Base-by-base conservation (phyloP, 2,113 vertebrate species). In the Megalops atlanticus region DNA sequence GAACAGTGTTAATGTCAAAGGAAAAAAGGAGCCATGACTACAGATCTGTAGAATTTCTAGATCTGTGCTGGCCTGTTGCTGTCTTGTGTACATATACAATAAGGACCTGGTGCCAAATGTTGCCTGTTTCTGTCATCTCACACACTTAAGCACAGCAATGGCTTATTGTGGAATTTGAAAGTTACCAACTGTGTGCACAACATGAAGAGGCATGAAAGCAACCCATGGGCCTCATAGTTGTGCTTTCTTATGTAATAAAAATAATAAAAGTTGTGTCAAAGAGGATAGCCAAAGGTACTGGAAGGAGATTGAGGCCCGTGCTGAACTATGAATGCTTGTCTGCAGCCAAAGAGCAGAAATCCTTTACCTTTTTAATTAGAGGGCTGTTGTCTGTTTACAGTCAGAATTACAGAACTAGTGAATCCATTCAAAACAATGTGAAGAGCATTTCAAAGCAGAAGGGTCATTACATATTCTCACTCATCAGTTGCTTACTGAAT, bases 381-480 rank as follows among this genome's bases (percentile, higher is more conserved):
- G 38, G 36, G 10, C 16, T n/a, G 76, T 39, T 40, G 36, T 78
- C 27, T 38, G 0, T 31, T 27, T 40, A 54, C 18, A 77, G 38
- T 68, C 8, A 77, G 36, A 64, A 52, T 33, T 40, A 76, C 27
- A 76, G 76, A 35, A 35, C 33, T 54, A 2, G 35, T 27, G 64
- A 78, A 68, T 6, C 54, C n/a, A 39, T n/a, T n/a, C 1, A 73
- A 38, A 18, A 73, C 15, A 73, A 24, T 39, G 2, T 6, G 33
- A 52, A 31, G 27, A 78, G 38, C n/a, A 40, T 27, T 27, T 78
- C 16, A 24, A 64, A 52, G 58, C 12, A 7, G 14, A 78, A 40
- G 52, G 76, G 18, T 68, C 52, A 78, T 78, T 41, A 78, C 64
- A 64, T 78, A 18, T 36, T 78, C 52, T 36, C 52, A 31, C 21